Evolutionary conservation across 1,140 invertebrate species (phyloP), one percentile per base, ranked within the genome.

Genomic region (Trypoxylus dichotomus): DNA sequence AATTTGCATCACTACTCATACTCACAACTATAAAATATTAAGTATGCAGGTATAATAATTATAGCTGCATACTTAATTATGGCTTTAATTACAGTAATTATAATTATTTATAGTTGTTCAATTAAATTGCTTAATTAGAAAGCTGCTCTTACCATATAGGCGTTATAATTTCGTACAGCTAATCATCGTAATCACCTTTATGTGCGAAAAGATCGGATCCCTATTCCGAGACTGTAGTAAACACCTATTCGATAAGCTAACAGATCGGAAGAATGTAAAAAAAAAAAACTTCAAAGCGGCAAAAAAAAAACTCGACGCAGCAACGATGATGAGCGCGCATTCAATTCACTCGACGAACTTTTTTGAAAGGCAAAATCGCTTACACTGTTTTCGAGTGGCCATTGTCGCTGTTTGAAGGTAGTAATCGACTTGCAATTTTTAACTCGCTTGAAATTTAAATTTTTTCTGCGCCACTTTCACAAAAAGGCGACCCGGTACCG

Each of bases 401-500:
- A 54, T 54, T 54, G 47, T 54, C 47, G 15, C 43, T 47, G 43
- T 47, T 54, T 54, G 47, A n/a, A 54, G 47, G 13, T 54, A 54
- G 47, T 54, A 54, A 54, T 54, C 47, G 47, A 54, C 47, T 54
- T 54, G 47, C 47, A 54, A 54, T 54, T 54, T 54, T 54, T 54
- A 54, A 54, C 47, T 19, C 19, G 47, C 47, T 54, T 19, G 47
- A 54, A 54, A 54, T 54, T 54, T 15, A 54, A 54, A 54, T 54
- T 54, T 54, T 54, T 54, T 54, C n/a, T 15, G n/a, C 47, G 15
- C 15, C 47, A 54, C 47, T 54, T 54, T 54, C 47, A 54, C 47
- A 54, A 54, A 54, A 54, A 54, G 47, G 47, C 47, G 15, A 54
- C n/a, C 47, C 3, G 0, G n/a, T 1, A 19, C 43, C 10, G 13